phyloP scores from a whole-genome alignment of 2,113 vertebrate genomes.

The Microcebus tavaratra region DNA sequence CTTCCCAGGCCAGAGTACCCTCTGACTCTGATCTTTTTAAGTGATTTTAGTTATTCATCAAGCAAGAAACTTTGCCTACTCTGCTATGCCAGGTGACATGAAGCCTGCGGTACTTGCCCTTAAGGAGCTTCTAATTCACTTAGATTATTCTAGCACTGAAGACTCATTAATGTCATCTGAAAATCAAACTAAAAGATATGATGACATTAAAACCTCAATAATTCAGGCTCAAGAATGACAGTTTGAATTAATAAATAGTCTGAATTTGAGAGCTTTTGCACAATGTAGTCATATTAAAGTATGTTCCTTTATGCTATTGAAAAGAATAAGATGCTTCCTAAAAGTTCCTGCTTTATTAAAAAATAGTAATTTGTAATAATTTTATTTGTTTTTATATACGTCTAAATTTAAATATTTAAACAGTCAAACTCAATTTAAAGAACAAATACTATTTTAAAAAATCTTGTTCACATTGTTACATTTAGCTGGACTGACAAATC shows the following conservation, averaged over 20 bases:
- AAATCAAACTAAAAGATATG: background rate
- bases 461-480: background rate
- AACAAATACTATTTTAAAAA: background rate
- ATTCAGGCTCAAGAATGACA: background rate
- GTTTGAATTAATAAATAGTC: background rate
- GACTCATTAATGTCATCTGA: background rate
- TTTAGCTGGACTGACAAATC: background rate
- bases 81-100: background rate
- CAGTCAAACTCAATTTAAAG: background rate
- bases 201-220: background rate
- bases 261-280: conserved; percentile 13
- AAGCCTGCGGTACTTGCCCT: background rate
- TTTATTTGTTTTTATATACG: background rate
- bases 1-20: background rate
- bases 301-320: background rate
- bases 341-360: background rate
- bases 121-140: background rate
- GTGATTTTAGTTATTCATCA: background rate
- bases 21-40: background rate
- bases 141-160: background rate
- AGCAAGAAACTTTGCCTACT: background rate
- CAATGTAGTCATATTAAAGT: background rate
- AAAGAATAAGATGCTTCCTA: conserved; percentile 8
- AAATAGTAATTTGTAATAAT: background rate
- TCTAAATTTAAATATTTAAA: conserved; percentile 1